phyloP scores from a whole-genome alignment of 2,888 invertebrate species.

The Cheilosia vernalis region DNA sequence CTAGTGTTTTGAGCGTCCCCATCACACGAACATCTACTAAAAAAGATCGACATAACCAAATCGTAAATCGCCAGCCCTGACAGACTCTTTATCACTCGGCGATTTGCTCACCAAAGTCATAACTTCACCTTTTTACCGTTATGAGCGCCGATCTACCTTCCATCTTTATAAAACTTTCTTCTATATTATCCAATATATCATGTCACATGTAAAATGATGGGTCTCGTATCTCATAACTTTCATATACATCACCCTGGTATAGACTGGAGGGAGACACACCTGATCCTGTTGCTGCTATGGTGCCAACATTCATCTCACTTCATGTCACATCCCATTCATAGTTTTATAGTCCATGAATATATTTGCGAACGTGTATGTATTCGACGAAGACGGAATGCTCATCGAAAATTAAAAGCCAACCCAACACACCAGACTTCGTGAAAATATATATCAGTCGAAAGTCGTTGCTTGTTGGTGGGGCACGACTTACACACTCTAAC shows the following conservation, averaged over 20 bases:
- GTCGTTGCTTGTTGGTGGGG: constrained; percentile 9
- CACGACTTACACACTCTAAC: constrained; percentile 3
- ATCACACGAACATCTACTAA: too few relatives aligned
- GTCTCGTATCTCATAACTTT: constrained; percentile 23
- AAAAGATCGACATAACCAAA: too few relatives aligned
- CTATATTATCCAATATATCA: constrained; percentile 21
- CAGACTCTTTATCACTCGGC: neutral
- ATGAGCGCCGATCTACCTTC: neutral
- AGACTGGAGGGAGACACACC: constrained; percentile 1
- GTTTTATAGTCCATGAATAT: constrained; percentile 67
- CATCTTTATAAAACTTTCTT: neutral
- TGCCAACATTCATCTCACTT: constrained; percentile 43
- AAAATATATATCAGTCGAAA: constrained; percentile 19
- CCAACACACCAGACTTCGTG: constrained; percentile 27
- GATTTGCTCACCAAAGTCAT: neutral
- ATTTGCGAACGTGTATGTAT: constrained; percentile 5
- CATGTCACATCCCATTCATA: constrained; percentile 49
- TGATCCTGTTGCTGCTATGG: constrained; percentile 47
- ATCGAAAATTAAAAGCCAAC: constrained; percentile 70
- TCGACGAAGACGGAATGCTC: constrained; percentile 25
- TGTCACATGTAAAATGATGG: constrained; percentile 28
- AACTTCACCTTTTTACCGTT: neutral
- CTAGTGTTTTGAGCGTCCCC: too few relatives aligned
- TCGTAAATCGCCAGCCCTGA: neutral
- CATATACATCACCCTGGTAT: neutral